Evolutionary conservation across 2,888 invertebrate species (phyloP).

Genomic region (Galeopsomyia nigrocyanea): DNA sequence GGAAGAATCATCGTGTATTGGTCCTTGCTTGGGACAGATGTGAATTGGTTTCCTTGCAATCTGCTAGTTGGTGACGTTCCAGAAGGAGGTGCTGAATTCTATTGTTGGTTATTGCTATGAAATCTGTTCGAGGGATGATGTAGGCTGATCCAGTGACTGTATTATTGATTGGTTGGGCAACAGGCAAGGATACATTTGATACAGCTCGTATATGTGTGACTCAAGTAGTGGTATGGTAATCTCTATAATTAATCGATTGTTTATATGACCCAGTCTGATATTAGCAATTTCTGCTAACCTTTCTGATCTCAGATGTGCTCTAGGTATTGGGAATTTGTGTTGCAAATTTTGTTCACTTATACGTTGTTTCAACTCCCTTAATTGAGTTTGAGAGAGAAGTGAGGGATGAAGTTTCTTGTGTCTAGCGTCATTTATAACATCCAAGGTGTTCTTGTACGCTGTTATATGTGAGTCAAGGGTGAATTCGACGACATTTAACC

Average conservation of each 20-base stretch:
- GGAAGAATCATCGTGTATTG: not conserved
- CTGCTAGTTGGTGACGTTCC: not conserved
- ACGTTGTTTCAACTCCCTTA: not conserved
- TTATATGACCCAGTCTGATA: not conserved
- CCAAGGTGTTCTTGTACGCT: not conserved
- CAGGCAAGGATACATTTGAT: not conserved
- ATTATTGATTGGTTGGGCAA: not conserved
- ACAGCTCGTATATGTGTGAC: not conserved
- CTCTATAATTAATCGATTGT: not conserved
- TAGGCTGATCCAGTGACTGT: not conserved
- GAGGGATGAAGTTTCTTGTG: not conserved
- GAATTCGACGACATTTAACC: too few relatives aligned
- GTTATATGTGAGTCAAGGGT: not conserved
- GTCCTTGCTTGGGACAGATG: not conserved
- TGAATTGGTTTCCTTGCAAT: not conserved
- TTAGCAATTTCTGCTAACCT: not conserved
- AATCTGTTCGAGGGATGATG: not conserved
- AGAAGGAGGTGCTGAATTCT: not conserved
- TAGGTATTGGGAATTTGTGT: slow-evolving; percentile 2
- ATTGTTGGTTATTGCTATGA: not conserved
- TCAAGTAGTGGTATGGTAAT: not conserved
- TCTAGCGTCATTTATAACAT: not conserved
- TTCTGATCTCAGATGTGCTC: slow-evolving; percentile 4
- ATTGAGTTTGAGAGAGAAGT: not conserved
- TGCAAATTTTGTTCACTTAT: not conserved